These are phyloP conservation scores for Scaptomyza cyrtandrae DNA, from an alignment of 2,888 invertebrate genomes.

Conservation along the genomic window DNA sequence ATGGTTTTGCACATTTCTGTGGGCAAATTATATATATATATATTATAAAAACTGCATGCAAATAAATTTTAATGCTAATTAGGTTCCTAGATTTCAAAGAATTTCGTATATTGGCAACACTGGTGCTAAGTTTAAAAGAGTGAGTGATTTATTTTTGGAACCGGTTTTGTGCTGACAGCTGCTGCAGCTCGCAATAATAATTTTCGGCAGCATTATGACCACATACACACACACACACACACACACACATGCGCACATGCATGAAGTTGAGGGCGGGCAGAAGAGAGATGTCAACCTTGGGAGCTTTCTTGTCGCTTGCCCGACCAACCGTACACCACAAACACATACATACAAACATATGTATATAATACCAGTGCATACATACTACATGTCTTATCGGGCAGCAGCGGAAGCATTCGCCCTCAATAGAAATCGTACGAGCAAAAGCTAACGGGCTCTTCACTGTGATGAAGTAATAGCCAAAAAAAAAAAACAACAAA, in stretches of 20 bases:
- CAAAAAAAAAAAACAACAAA: slow-evolving; percentile 41
- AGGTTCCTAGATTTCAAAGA: not conserved
- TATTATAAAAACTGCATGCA: not conserved
- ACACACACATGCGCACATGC: not conserved
- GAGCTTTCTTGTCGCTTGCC: slow-evolving; percentile 49
- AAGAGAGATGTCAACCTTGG: slow-evolving; percentile 61
- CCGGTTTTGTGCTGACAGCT: slow-evolving; percentile 68
- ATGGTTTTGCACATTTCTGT: not conserved
- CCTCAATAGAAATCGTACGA: slow-evolving; percentile 23
- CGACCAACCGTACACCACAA: not conserved
- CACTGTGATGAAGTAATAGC: slow-evolving; percentile 68
- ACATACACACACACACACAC: not conserved
- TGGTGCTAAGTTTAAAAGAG: slow-evolving; percentile 22
- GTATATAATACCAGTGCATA: slow-evolving; percentile 3
- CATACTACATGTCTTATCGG: slow-evolving; percentile 57
- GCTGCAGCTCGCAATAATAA: slow-evolving; percentile 56
- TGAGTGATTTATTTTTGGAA: slow-evolving; percentile 65
- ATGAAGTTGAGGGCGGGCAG: slow-evolving; percentile 38
- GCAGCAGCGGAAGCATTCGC: slow-evolving; percentile 52
- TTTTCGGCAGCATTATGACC: slow-evolving; percentile 35
- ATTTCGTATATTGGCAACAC: not conserved
- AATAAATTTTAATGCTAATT: not conserved
- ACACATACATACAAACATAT: not conserved
- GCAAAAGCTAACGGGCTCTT: slow-evolving; percentile 30
- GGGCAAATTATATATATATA: not conserved